Evolutionary conservation across 2,113 vertebrate genomes (phyloP), one percentile per base, ranked within the genome.

Genomic region (Toxotes chatareus): DNA sequence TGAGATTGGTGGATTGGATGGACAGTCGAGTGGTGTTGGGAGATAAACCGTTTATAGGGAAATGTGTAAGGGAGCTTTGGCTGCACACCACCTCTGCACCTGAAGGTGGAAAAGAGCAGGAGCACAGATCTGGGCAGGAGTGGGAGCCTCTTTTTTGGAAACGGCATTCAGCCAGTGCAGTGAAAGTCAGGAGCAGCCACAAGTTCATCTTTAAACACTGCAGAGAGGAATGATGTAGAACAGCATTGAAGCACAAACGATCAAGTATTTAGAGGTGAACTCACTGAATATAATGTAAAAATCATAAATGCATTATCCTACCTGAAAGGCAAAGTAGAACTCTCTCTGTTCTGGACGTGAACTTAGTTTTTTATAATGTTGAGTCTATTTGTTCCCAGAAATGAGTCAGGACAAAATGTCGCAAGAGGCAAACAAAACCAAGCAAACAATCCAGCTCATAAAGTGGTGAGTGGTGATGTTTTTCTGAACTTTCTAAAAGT

Each of bases 1-100:
- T 85, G 70, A 97, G 44, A 13, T 94, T 95, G 9, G 95, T 94
- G 83, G 93, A 96, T 79, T 96, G 96, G 70, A 97, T 85, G 0
- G 92, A 92, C 19, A 97, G 70, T 14, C 10, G 76, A 10, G 73
- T 44, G 4, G 93, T 95, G 88, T 90, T 69, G 10, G 71, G 11
- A 0, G 96, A 93, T 53, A 97, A 85, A 61, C 14, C 47, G 0
- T n/a, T 0, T 0, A 1, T 1, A 0, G 96, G 96, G 61, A 96
- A 93, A 40, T 36, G 1, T 2, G 63, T 79, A 0, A 96, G 92
- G 4, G 89, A 72, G 4, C 86, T 56, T 13, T 93, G 92, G 0
- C 63, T 80, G 82, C 96, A 97, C 61, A 88, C 62, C 12, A 95
- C 83, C 0, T 94, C 92, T 7, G 75, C 87, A 61, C 85, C 73